Base-by-base conservation (phyloP, 1,140 invertebrate species). In the Sycobia sp. region DNA sequence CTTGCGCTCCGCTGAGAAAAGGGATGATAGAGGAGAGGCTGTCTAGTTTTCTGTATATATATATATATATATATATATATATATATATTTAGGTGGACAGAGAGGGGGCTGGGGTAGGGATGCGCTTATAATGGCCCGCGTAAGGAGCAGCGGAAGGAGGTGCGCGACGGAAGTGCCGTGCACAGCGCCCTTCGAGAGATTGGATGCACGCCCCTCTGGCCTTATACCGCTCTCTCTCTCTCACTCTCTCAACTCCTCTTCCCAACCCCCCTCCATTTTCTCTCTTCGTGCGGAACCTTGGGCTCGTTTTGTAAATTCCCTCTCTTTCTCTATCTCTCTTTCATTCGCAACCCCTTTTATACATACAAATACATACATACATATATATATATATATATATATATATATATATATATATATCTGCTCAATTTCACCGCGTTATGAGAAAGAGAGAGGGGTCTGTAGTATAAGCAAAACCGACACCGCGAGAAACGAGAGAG, bases 171-270 rank as follows among this genome's bases (percentile, higher is more conserved):
- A 8, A 41, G 11, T 34, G 23, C 20, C 27, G 36, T 23, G 16
- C 29, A 32, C 7, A 18, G 7, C 3, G 25, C 20, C 47, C 44
- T 60, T 51, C 39, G 27, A 44, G 9, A 53, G 38, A 61, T 53
- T 53, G 25, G 29, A 44, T 36, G 36, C 18, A 16, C 36, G 25
- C 57, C 16, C 10, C 47, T 25, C 36, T 16, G 4, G 36, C n/a
- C 25, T 27, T 14, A 14, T 23, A 22, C 20, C 11, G 18, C 22
- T 56, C 16, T 41, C 4, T 14, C 18, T 41, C 36, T 25, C n/a
- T 1, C 14, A n/a, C n/a, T n/a, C n/a, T n/a, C n/a, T n/a, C n/a
- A n/a, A n/a, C n/a, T n/a, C n/a, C n/a, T n/a, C n/a, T n/a, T n/a
- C n/a, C n/a, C n/a, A n/a, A n/a, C n/a, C n/a, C n/a, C n/a, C n/a